Base-by-base conservation (phyloP, 2,888 invertebrate genomes). In the Crocallis elinguaria region DNA sequence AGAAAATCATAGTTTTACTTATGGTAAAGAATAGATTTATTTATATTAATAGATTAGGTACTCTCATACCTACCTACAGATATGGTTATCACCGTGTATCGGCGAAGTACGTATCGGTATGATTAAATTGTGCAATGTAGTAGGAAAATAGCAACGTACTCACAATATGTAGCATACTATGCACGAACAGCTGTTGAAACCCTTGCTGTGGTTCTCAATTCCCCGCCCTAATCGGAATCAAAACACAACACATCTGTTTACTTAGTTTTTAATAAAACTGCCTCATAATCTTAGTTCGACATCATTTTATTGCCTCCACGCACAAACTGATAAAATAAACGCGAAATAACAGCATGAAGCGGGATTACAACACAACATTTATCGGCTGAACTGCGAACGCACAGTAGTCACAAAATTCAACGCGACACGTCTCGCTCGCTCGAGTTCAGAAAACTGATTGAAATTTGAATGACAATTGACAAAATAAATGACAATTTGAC, bases 81-180 rank as follows among this genome's bases (percentile, higher is more conserved):
- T n/a, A n/a, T n/a, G n/a, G n/a, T n/a, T n/a, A 29, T 29, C 32
- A 1, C 32, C 14, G 32, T 14, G 12, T 12, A 14, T 14, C 6
- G 3, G 32, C 32, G 14, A 32, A 14, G 13, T 19, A 21, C 17
- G 8, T 21, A 11, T 5, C 3, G 23, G 16, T 5, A n/a, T 1
- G 7, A 12, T 37, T 7, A 17, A 23, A 12, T 27, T n/a, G n/a
- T n/a, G n/a, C n/a, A n/a, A n/a, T n/a, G n/a, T n/a, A n/a, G n/a
- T n/a, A n/a, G n/a, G n/a, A n/a, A 29, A 48, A 51, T 35, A 35
- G 21, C 19, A 43, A 45, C 36, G 67, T 82, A 89, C 89, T 89
- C 69, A 89, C 89, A 85, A 75, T 84, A 83, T 82, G 76, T 76
- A 86, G 82, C 90, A 89, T 89, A 85, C 87, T 89, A 88, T 85